Base-by-base conservation (phyloP, 2,113 vertebrate genomes). In the Mesoclemmys tuberculata region DNA sequence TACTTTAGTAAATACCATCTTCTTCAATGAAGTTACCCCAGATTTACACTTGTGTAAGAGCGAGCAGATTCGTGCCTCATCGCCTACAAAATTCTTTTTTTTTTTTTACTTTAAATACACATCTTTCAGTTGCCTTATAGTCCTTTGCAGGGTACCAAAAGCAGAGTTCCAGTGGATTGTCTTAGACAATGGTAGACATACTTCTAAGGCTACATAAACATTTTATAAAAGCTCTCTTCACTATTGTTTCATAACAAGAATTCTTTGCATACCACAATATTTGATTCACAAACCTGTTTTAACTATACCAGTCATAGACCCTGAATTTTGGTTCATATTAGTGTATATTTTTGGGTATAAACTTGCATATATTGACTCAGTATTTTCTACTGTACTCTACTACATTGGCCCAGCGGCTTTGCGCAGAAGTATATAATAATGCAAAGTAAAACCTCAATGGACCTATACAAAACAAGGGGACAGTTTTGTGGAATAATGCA, bases 211-310 rank as follows among this genome's bases (percentile, higher is more conserved):
- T 91, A 31, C 3, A 0, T 5, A 93, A 90, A 80, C 19, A 94
- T 84, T 52, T 83, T 58, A 61, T 48, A 68, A 49, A 94, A 93
- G 55, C 89, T 26, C 79, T 46, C 64, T 85, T 87, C 87, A 87
- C n/a, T 49, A 64, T 78, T 89, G 89, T 46, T 93, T 88, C 54
- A 68, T 84, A 95, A 94, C 68, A 52, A 85, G 81, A 77, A 87
- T 55, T 54, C 80, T 90, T 71, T 87, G 82, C 61, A 77, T 61
- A 46, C 58, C 54, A 79, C 46, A 92, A 6, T 79, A 89, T 48
- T 93, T 83, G 80, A 58, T 2, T 3, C 16, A 79, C 5, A 85
- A 92, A 88, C 61, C 52, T 89, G 92, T 22, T 71, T 4, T 18
- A 83, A 84, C 93, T 71, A 93, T 48, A 92, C 79, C 94, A 85